These are phyloP conservation scores for Metopia argyrocephala DNA, from an alignment of 2,888 invertebrate species.

Conservation along the genomic window DNA sequence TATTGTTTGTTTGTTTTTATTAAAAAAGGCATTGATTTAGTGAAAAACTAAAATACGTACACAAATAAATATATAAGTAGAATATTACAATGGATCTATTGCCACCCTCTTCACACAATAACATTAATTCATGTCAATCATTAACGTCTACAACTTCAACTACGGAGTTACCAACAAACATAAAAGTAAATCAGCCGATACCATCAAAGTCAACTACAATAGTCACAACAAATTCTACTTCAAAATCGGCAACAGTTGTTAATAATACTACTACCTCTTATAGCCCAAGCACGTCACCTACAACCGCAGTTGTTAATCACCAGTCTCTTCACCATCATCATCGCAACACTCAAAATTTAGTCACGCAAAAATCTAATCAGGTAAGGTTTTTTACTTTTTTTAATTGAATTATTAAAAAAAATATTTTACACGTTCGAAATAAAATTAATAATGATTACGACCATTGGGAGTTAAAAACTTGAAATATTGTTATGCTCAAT, in stretches of 20 bases:
- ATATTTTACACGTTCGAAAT: neutral
- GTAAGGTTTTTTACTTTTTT: conserved; percentile 51
- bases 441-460: conserved; percentile 20
- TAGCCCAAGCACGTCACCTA: conserved; percentile 61
- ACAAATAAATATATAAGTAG: neutral
- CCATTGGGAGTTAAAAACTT: conserved; percentile 12
- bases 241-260: conserved; percentile 23
- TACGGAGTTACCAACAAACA: conserved; percentile 15
- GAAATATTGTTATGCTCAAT: neutral
- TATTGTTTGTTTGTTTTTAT: neutral
- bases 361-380: conserved; percentile 68
- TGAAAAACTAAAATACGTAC: neutral
- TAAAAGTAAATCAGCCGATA: conserved; percentile 3
- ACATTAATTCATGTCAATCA: conserved; percentile 26
- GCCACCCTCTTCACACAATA: conserved; percentile 13
- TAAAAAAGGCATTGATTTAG: neutral
- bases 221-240: conserved; percentile 18
- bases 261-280: conserved; percentile 14
- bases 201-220: neutral
- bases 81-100: conserved; percentile 32
- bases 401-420: neutral
- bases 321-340: conserved; percentile 44
- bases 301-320: conserved; percentile 58
- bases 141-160: neutral
- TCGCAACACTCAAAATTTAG: conserved; percentile 63